These are phyloP conservation scores for Verasper variegatus DNA, from an alignment of 2,113 vertebrate genomes.

Conservation along the genomic window DNA sequence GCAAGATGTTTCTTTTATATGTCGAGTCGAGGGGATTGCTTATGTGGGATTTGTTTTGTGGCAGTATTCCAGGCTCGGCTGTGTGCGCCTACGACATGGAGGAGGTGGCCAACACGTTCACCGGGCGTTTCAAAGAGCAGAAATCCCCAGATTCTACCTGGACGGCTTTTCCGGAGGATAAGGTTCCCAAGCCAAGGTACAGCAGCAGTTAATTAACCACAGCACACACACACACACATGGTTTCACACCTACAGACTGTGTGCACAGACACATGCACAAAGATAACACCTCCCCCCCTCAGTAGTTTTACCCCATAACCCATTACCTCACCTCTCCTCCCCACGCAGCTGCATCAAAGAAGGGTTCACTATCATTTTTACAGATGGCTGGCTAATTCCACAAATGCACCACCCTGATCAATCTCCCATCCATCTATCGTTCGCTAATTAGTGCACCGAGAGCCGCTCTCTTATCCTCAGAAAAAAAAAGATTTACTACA, in stretches of 20 bases:
- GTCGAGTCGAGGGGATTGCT: slow-evolving; percentile 31
- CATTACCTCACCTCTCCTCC: slow-evolving; percentile 61
- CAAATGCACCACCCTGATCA: slow-evolving; percentile 77
- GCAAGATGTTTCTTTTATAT: slow-evolving; percentile 65
- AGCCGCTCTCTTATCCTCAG: slow-evolving; percentile 52
- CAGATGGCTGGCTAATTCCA: slow-evolving; percentile 81
- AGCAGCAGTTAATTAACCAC: slow-evolving; percentile 41
- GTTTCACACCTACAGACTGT: not conserved
- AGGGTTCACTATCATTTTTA: slow-evolving; percentile 71
- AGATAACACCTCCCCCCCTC: not conserved
- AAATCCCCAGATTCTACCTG: slow-evolving; percentile 97
- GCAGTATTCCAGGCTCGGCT: slow-evolving; percentile 97
- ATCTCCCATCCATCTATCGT: slow-evolving; percentile 74
- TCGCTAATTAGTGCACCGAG: slow-evolving; percentile 76
- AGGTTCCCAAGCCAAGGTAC: slow-evolving; percentile 96
- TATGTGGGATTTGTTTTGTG: slow-evolving; percentile 31
- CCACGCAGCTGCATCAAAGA: slow-evolving; percentile 52
- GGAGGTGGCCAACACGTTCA: slow-evolving; percentile 93
- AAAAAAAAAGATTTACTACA: slow-evolving; percentile 56
- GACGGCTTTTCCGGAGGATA: slow-evolving; percentile 96
- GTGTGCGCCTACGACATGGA: slow-evolving; percentile 98
- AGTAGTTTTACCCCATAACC: not conserved
- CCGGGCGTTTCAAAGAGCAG: slow-evolving; percentile 98
- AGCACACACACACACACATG: slow-evolving; percentile 6
- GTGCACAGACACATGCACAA: slow-evolving; percentile 1